Evolutionary conservation across 2,888 invertebrate species (phyloP).

Genomic region (Ferdinandea cuprea): DNA sequence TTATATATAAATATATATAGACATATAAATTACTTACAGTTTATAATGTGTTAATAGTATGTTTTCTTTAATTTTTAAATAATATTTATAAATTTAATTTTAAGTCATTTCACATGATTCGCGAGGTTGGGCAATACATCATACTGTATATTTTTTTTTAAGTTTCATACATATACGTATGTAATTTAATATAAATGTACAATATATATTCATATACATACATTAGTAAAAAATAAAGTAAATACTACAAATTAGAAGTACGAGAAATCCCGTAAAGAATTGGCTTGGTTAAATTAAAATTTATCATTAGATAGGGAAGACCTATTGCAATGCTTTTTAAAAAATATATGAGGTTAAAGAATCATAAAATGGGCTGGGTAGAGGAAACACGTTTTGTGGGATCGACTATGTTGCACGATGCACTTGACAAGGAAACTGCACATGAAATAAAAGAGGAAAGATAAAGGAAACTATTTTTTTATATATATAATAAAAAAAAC

Average conservation of each 20-base stretch:
- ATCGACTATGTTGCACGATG: neutral
- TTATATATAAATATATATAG: conserved; percentile 74
- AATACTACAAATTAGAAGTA: conserved; percentile 14
- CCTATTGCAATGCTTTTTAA: conserved; percentile 9
- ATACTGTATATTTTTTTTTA: conserved; percentile 43
- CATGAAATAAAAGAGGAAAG: conserved; percentile 76
- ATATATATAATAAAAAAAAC: conserved; percentile 75
- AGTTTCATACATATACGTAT: conserved; percentile 35
- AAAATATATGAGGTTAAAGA: neutral
- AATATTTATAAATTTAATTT: conserved; percentile 65
- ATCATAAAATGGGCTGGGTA: neutral
- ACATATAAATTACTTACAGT: conserved; percentile 66
- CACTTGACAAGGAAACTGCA: conserved; percentile 17
- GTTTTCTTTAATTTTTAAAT: conserved; percentile 44
- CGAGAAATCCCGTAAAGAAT: conserved; percentile 17
- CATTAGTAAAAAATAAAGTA: conserved; percentile 22
- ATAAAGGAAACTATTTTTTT: conserved; percentile 78
- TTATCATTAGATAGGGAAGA: conserved; percentile 59
- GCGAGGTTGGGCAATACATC: conserved; percentile 77
- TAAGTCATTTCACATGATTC: conserved; percentile 76
- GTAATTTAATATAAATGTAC: conserved; percentile 42
- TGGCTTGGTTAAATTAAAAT: conserved; percentile 16
- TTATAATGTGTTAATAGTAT: conserved; percentile 50
- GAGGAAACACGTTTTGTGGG: neutral
- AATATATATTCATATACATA: conserved; percentile 48